A percentile compares a stretch with the other conserved stretches of the same genome.
Evolutionary conservation across 37 sponge, comb jelly and placozoan species (phyloP).

Genomic region (Dysidea cf. avara): DNA sequence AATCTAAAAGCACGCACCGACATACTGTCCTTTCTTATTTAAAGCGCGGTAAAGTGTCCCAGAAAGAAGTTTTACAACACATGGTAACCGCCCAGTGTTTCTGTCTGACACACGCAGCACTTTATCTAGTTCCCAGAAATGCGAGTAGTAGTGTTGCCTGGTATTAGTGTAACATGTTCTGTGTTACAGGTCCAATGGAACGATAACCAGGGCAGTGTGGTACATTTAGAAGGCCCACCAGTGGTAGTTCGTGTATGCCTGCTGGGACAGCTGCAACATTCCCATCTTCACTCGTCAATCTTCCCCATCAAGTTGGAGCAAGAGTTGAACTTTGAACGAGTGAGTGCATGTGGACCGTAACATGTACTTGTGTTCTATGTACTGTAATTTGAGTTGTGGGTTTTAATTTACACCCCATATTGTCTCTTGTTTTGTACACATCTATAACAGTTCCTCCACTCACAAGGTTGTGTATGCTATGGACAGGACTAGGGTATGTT

Average conservation of each 20-base stretch:
- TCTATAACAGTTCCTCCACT: too few relatives aligned
- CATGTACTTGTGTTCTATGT: constrained; percentile 4
- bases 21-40: background rate
- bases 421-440: too few relatives aligned
- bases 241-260: constrained; percentile 74
- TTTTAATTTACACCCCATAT: too few relatives aligned
- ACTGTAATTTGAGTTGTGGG: background rate
- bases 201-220: constrained; percentile 9
- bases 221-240: constrained; percentile 52
- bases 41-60: background rate
- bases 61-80: too few relatives aligned
- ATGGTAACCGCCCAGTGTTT: too few relatives aligned
- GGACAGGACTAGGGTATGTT: too few relatives aligned
- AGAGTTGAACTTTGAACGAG: constrained; percentile 66
- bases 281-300: constrained; percentile 40
- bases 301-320: constrained; percentile 72
- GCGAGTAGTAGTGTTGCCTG: background rate
- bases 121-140: background rate
- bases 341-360: too few relatives aligned
- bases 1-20: background rate
- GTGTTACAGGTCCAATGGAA: constrained; percentile 46
- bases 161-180: background rate
- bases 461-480: too few relatives aligned
- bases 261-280: constrained; percentile 72
- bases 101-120: background rate